A percentile compares a stretch with the other conserved stretches of the same genome.
Evolutionary conservation across 2,888 invertebrate species (phyloP).

Genomic region (Trichopoda pennipes): DNA sequence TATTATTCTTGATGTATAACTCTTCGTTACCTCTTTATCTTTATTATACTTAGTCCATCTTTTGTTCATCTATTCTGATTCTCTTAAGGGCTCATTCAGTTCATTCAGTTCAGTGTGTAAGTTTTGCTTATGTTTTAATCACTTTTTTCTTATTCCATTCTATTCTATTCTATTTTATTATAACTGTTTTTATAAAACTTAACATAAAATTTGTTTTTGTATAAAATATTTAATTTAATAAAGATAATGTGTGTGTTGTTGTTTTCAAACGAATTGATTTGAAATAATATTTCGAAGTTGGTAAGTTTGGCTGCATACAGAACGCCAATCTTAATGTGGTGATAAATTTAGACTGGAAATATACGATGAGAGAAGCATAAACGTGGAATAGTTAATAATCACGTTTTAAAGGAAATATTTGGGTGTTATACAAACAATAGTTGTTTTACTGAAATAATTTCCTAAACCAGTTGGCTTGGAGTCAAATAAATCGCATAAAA

Average conservation of each 20-base stretch:
- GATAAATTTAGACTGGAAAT: too few species aligned
- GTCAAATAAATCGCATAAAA: too few species aligned
- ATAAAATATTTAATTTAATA: conserved; percentile 59
- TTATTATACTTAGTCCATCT: conserved; percentile 66
- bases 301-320: neutral
- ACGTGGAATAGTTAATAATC: too few species aligned
- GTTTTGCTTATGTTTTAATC: conserved; percentile 45
- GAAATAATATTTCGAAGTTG: neutral
- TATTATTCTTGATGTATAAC: conserved; percentile 31
- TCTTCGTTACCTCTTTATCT: conserved; percentile 32
- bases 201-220: conserved; percentile 44
- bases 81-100: conserved; percentile 37
- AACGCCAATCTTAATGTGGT: too few species aligned
- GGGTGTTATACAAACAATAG: too few species aligned
- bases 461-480: too few species aligned
- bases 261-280: conserved; percentile 66
- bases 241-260: conserved; percentile 74
- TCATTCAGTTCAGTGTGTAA: conserved; percentile 67
- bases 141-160: conserved; percentile 3
- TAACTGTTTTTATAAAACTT: conserved; percentile 37
- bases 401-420: too few species aligned
- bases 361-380: too few species aligned
- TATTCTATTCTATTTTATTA: neutral
- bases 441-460: too few species aligned
- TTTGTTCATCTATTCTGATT: neutral